Conservation (phyloP, 2,888 invertebrate genomes). For the Iphiclides podalirius region DNA sequence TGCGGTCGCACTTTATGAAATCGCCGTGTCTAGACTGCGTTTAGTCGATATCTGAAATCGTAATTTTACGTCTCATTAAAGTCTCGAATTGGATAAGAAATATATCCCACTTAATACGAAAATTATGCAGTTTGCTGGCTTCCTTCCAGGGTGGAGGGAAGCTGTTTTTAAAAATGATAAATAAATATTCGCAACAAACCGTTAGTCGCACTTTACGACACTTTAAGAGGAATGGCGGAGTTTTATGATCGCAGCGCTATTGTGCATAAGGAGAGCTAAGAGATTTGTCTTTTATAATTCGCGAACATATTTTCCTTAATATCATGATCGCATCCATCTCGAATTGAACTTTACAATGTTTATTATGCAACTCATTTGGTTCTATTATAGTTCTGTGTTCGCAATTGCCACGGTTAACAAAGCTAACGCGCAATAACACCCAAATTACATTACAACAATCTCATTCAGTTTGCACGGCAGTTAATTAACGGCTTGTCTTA, state of each 20-base stretch:
- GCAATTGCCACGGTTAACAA: no score
- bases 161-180: conserved; percentile 22
- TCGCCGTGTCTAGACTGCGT: neutral
- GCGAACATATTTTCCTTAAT: neutral
- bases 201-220: conserved; percentile 24
- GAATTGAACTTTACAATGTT: no score
- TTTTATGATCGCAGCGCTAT: conserved; percentile 17
- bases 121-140: conserved; percentile 19
- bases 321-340: neutral
- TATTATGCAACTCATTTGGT: no score
- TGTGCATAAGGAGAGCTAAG: conserved; percentile 9
- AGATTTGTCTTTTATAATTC: conserved; percentile 1
- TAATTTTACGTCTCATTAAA: conserved; percentile 19
- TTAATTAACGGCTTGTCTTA: conserved; percentile 18
- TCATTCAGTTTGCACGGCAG: conserved; percentile 1
- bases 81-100: conserved; percentile 13
- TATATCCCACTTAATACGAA: conserved; percentile 19
- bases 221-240: conserved; percentile 19
- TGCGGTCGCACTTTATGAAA: neutral
- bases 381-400: no score
- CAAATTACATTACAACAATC: conserved; percentile 1
- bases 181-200: conserved; percentile 22
- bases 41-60: conserved; percentile 4
- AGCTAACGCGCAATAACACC: no score
- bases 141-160: conserved; percentile 16